Evolutionary conservation across 1,140 invertebrate genomes (phyloP).

Genomic region (Thaumatotibia leucotreta): DNA sequence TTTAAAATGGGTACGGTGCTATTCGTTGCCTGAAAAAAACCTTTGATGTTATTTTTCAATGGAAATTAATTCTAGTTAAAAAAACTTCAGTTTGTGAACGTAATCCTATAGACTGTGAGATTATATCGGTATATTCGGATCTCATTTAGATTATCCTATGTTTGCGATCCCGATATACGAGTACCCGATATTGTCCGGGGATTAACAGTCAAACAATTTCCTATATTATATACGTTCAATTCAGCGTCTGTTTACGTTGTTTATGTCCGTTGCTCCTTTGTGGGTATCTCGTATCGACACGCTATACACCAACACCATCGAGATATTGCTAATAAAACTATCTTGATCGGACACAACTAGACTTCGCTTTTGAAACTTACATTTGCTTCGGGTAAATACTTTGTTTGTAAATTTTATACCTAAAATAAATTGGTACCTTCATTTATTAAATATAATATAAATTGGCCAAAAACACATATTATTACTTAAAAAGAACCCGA

Average conservation of each 20-base stretch:
- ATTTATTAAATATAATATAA: too few species aligned
- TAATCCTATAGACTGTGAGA: not conserved
- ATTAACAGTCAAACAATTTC: conserved; percentile 9
- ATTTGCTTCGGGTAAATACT: too few species aligned
- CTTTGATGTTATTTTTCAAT: not conserved
- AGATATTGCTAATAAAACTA: not conserved
- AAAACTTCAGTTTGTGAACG: not conserved
- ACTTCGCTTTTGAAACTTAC: too few species aligned
- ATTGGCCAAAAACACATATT: too few species aligned
- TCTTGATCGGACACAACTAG: too few species aligned
- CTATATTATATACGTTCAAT: not conserved
- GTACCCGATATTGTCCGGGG: not conserved
- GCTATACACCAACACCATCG: too few species aligned
- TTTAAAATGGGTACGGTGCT: not conserved
- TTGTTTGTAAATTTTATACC: too few species aligned
- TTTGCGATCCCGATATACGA: conserved; percentile 10
- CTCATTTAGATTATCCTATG: conserved; percentile 5
- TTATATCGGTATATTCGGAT: not conserved
- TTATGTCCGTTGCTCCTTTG: not conserved
- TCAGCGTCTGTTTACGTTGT: not conserved
- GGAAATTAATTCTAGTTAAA: not conserved
- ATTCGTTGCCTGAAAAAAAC: not conserved
- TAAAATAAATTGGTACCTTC: too few species aligned
- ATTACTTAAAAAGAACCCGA: too few species aligned
- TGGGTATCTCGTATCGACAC: not conserved